phyloP scores from a whole-genome alignment of 2,797 vertebrate species.

The Bovichtus diacanthus region DNA sequence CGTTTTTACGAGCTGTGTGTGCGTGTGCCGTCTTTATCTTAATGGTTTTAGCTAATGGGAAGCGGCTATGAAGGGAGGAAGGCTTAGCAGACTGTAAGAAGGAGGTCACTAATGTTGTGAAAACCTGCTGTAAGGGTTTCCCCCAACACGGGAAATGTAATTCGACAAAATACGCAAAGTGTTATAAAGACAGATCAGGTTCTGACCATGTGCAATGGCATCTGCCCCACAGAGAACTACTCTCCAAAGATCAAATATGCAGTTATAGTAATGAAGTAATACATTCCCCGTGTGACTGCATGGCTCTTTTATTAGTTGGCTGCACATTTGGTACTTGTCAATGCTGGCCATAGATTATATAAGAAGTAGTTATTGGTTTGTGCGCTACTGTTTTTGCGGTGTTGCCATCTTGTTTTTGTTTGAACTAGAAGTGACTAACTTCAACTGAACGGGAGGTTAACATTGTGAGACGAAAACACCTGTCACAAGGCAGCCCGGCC shows the following conservation, averaged over 20 bases:
- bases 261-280: not conserved
- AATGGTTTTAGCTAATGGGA: slow-evolving; percentile 51
- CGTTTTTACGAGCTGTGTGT: not conserved
- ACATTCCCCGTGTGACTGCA: not conserved
- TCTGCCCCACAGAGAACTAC: not conserved
- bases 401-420: too few species aligned
- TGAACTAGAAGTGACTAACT: too few species aligned
- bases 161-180: too few species aligned
- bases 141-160: too few species aligned
- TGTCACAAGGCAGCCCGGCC: too few species aligned
- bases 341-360: not conserved
- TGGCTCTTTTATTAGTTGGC: not conserved
- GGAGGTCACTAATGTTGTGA: slow-evolving; percentile 14
- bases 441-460: too few species aligned
- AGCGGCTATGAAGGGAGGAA: slow-evolving; percentile 40
- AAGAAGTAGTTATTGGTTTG: too few species aligned
- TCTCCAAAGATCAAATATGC: not conserved
- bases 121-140: slow-evolving; percentile 18
- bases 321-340: not conserved
- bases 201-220: not conserved
- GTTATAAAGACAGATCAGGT: not conserved
- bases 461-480: too few species aligned
- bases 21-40: slow-evolving; percentile 49
- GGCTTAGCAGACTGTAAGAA: slow-evolving; percentile 3
- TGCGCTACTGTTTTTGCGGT: too few species aligned